Base-by-base conservation (phyloP, 2,888 invertebrate genomes). In the Drosophila putrida region DNA sequence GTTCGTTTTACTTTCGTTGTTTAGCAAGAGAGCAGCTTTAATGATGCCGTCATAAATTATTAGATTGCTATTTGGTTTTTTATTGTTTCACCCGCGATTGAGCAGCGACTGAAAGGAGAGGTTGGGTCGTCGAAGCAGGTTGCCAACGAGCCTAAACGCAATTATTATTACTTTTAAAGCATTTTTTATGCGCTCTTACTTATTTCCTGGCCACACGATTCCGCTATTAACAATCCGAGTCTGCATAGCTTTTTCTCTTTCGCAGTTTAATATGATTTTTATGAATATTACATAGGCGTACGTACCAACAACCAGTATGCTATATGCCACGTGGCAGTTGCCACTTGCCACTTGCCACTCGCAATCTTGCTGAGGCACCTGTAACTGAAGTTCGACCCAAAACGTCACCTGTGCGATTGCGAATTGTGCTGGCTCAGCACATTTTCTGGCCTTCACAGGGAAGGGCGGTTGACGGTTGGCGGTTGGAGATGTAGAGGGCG, bases 81-180 rank as follows among this genome's bases (percentile, higher is more conserved):
- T 91, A 90, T 90, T 90, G 90, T 90, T 90, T 90, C 80, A 91
- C 84, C 78, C 88, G 86, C 87, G 88, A 90, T 90, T 90, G 90
- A 90, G 85, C 88, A 84, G 63, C 47, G 51, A 25, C n/a, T 28
- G 13, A 11, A 41, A 11, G 6, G 35, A 39, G 55, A 57, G 49
- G 36, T 46, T 53, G 55, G 28, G 25, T 15, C 43, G 25, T 15
- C 43, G 49, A 39, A 38, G 33, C 27, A 36, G 54, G 46, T 35
- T 49, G 39, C 38, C 72, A 82, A 81, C 80, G 74, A 85, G 85
- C 86, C 75, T 82, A 79, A 85, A 74, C 80, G 78, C 85, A 86
- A 88, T 86, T 88, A 86, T 86, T 88, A 86, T 88, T 87, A 87
- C 82, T 87, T 88, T 85, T 82, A 80, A 86, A 63, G 87, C 87